A percentile compares a stretch with the other conserved stretches of the same genome.
These are phyloP conservation scores for Temnothorax ravouxi DNA, from an alignment of 2,888 invertebrate genomes.

Conservation along the genomic window DNA sequence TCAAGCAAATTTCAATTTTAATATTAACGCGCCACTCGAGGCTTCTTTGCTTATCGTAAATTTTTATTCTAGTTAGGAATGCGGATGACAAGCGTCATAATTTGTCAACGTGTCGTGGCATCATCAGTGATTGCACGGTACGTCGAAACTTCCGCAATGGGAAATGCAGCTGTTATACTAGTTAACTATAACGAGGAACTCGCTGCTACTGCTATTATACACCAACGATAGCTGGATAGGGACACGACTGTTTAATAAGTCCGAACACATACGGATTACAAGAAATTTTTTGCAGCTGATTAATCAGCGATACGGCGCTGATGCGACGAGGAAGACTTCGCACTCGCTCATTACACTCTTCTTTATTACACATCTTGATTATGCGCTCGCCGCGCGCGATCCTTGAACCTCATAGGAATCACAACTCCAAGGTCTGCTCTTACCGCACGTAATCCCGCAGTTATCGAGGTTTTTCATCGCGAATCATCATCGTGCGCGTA, in stretches of 20 bases:
- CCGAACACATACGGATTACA: conserved; percentile 33
- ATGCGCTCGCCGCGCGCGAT: conserved; percentile 20
- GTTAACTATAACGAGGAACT: conserved; percentile 16
- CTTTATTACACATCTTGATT: conserved; percentile 37
- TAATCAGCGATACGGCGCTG: conserved; percentile 19
- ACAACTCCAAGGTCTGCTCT: conserved; percentile 33
- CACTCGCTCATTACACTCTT: conserved; percentile 9
- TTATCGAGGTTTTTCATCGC: conserved; percentile 34
- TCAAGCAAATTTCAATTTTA: not conserved
- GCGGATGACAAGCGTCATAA: conserved; percentile 15
- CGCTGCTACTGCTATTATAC: not conserved
- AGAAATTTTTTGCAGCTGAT: conserved; percentile 44
- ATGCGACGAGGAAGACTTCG: conserved; percentile 26
- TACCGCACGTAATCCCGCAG: conserved; percentile 12
- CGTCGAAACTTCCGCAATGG: conserved; percentile 31
- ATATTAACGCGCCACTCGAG: not conserved
- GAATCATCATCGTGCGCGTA: conserved; percentile 1
- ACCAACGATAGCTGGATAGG: conserved; percentile 21
- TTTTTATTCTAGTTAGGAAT: conserved; percentile 11
- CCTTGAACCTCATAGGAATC: conserved; percentile 36
- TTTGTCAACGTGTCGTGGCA: conserved; percentile 7
- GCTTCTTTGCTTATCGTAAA: not conserved
- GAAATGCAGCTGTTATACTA: conserved; percentile 22
- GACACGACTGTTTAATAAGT: conserved; percentile 37
- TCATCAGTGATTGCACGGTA: conserved; percentile 25